Base-by-base conservation (phyloP, 2,797 vertebrate species). In the Rallus crepitans region DNA sequence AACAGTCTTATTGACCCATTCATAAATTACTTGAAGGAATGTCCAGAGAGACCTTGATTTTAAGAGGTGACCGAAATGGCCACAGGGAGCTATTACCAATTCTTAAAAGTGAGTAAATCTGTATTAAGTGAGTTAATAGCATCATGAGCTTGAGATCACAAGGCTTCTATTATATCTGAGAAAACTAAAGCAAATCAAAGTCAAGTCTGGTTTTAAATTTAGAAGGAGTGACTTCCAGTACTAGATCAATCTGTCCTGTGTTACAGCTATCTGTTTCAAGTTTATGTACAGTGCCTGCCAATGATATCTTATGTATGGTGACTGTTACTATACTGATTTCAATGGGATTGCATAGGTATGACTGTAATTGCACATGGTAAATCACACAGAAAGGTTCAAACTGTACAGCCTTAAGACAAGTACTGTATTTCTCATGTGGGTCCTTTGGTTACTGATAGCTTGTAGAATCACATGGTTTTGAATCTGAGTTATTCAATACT, bases 41-140 rank as follows among this genome's bases (percentile, higher is more conserved):
- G 82, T 79, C 73, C 64, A 8, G 95, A 97, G n/a, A 93, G 97
- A 85, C 91, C 95, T 52, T 95, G 95, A 85, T 98, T 98, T 93
- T 97, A 96, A 56, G 64, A 96, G 2, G 80, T 93, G 33, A 95
- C 94, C 4, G 8, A 97, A 95, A 89, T 98, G 90, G 98, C 56
- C 93, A 97, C 91, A 21, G 98, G 98, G 66, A 98, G 96, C 95
- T 98, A 98, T 96, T 98, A 97, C n/a, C 88, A 98, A 82, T 96
- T 94, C 72, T 98, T 98, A 31, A 98, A 98, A 98, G 97, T 98
- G 73, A 86, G 72, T 91, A 91, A 89, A 81, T 93, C 45, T 89
- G 14, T 81, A 78, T 52, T 91, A 83, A 83, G 42, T 63, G 82
- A 71, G 35, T 55, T 93, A 93, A 89, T 69, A 71, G 55, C 61